Percentiles rank a stretch among this genome's conserved stretches.
Evolutionary conservation across 2,113 vertebrate species (phyloP).

Genomic region (Hucho hucho): DNA sequence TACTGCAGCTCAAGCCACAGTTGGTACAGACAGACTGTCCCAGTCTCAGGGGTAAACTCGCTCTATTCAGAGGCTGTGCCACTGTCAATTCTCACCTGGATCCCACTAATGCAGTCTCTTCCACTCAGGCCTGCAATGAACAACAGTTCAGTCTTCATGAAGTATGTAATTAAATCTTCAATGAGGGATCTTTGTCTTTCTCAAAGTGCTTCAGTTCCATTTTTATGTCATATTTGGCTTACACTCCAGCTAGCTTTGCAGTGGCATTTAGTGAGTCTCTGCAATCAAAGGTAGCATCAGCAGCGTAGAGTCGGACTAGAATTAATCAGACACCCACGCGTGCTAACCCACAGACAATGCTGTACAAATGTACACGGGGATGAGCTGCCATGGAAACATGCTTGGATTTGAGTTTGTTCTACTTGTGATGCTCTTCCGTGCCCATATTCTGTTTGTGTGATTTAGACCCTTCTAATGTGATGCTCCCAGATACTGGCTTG

Average conservation of each 20-base stretch:
- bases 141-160: constrained; percentile 39
- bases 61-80: background rate
- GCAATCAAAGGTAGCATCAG: constrained; percentile 54
- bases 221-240: constrained; percentile 35
- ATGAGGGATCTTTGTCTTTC: constrained; percentile 11
- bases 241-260: constrained; percentile 26
- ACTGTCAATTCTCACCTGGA: background rate
- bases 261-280: constrained; percentile 38
- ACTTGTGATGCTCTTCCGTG: constrained; percentile 9
- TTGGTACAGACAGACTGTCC: background rate
- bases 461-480: background rate
- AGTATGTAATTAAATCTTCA: constrained; percentile 43
- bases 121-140: constrained; percentile 13
- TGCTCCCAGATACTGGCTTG: background rate
- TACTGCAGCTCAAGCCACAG: background rate
- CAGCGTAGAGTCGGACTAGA: constrained; percentile 3
- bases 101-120: constrained; percentile 42
- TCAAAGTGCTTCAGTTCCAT: constrained; percentile 28
- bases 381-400: constrained; percentile 17
- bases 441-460: background rate
- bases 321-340: constrained; percentile 54
- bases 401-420: constrained; percentile 21
- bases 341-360: constrained; percentile 37
- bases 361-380: constrained; percentile 54
- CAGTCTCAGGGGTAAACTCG: background rate